These are phyloP conservation scores for Tanaodytes sp. DNA, from an alignment of 2,888 invertebrate species.

Conservation along the genomic window DNA sequence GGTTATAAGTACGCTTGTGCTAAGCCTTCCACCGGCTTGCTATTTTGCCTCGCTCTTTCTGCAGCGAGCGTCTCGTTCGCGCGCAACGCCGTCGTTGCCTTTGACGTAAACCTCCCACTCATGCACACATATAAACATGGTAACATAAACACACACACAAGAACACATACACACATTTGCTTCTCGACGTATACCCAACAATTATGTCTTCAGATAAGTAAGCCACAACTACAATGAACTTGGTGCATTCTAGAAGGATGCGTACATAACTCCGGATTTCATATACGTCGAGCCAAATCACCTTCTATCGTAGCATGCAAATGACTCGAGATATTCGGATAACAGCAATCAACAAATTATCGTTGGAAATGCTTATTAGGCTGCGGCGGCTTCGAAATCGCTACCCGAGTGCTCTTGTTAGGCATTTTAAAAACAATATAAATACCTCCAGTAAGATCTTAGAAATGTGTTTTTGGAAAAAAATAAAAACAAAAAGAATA, in stretches of 20 bases:
- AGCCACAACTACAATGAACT: constrained; percentile 40
- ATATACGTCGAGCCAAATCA: constrained; percentile 52
- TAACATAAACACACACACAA: no score
- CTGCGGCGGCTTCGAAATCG: no score
- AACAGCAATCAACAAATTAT: constrained; percentile 49
- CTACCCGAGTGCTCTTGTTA: no score
- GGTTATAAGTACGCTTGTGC: no score
- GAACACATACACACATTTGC: constrained; percentile 11
- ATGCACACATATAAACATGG: no score
- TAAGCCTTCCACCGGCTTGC: no score
- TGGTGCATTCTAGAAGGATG: constrained; percentile 49
- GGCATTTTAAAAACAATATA: no score
- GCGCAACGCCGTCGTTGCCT: neutral
- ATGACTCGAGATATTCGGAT: constrained; percentile 46
- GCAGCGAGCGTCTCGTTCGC: neutral
- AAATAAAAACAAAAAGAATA: no score
- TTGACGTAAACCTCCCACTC: neutral
- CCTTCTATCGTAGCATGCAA: constrained; percentile 50
- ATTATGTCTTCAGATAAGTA: constrained; percentile 48
- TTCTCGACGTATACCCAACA: constrained; percentile 13
- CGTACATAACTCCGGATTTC: constrained; percentile 59
- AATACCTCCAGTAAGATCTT: no score
- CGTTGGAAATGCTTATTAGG: constrained; percentile 35
- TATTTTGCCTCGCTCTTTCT: neutral
- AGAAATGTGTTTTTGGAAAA: no score